phyloP scores from a whole-genome alignment of 1,140 invertebrate genomes.

The Akabosia matsudoensis region DNA sequence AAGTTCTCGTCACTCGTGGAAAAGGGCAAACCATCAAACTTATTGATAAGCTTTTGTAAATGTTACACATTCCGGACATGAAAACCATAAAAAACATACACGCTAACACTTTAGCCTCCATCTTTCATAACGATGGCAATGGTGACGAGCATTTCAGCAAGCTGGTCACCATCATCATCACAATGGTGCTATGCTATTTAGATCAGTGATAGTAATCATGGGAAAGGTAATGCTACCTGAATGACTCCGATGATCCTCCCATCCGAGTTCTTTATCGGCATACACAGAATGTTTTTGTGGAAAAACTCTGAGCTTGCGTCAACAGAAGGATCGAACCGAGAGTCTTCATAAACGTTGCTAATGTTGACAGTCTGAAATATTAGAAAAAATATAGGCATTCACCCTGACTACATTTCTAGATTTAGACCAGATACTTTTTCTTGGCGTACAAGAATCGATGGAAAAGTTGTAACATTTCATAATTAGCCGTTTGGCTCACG shows the following conservation, averaged over 20 bases:
- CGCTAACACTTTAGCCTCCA: too few relatives aligned
- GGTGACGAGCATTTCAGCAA: too few relatives aligned
- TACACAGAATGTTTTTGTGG: conserved; percentile 81
- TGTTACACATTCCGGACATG: neutral
- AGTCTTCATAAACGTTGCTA: conserved; percentile 83
- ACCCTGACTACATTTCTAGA: too few relatives aligned
- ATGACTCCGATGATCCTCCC: conserved; percentile 87
- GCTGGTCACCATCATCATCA: too few relatives aligned
- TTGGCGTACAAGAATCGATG: too few relatives aligned
- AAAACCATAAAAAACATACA: conserved; percentile 19
- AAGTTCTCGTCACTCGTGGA: conserved; percentile 91
- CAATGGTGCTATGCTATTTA: too few relatives aligned
- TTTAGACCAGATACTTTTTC: neutral
- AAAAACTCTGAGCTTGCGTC: conserved; percentile 73
- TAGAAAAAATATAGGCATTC: neutral
- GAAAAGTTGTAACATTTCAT: too few relatives aligned
- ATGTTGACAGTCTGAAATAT: conserved; percentile 75
- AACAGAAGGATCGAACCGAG: conserved; percentile 82
- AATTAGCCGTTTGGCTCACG: too few relatives aligned
- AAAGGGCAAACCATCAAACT: conserved; percentile 81
- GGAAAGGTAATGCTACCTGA: too few relatives aligned
- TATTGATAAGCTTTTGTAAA: conserved; percentile 72
- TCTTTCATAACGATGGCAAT: too few relatives aligned
- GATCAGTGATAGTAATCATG: too few relatives aligned
- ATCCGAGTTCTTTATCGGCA: conserved; percentile 87